phyloP scores from a whole-genome alignment of 2,113 vertebrate genomes.

The Mobula hypostoma region DNA sequence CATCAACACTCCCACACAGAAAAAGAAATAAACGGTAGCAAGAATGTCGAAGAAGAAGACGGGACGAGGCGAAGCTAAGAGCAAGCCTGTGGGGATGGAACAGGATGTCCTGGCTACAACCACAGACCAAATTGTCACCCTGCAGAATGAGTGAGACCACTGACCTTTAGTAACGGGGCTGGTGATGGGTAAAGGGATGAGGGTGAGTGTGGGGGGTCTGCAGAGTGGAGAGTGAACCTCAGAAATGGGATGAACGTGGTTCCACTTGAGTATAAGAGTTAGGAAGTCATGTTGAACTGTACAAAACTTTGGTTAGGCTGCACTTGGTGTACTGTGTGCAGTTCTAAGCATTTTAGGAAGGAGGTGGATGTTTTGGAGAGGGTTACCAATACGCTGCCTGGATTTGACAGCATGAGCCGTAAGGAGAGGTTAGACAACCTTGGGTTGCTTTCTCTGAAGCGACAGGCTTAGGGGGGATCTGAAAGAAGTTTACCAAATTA shows the following conservation, averaged over 20 bases:
- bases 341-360: no score
- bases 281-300: no score
- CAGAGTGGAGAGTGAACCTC: background rate
- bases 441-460: no score
- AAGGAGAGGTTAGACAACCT: no score
- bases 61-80: background rate
- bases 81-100: background rate
- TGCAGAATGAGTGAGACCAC: background rate
- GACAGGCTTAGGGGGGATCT: no score
- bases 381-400: no score
- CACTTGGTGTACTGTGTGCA: no score
- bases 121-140: background rate
- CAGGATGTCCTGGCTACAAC: background rate
- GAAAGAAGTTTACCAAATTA: no score
- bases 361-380: no score
- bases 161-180: background rate
- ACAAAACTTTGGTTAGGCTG: no score
- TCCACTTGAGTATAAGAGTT: background rate
- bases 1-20: background rate
- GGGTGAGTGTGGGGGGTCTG: background rate
- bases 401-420: no score
- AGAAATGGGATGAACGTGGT: no score
- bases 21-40: background rate
- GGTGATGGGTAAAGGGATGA: background rate
- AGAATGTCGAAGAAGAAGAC: constrained; percentile 28